Conservation (phyloP, 2,888 invertebrate species). For the Diabrotica balteata region DNA sequence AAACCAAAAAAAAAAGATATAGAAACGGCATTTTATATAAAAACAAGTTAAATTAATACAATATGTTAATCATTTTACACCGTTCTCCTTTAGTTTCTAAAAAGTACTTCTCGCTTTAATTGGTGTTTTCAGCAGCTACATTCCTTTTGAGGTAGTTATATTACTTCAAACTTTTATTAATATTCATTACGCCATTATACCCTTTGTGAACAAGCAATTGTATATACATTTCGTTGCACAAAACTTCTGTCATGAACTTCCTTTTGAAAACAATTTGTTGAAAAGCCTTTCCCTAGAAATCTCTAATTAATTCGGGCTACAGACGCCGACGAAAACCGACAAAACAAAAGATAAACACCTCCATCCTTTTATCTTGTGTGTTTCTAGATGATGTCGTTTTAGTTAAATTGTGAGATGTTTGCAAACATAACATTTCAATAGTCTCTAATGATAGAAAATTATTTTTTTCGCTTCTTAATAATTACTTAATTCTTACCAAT, state of each 20-base stretch:
- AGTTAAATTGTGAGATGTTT: slow-evolving; percentile 10
- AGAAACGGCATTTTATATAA: no score
- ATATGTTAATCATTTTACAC: no score
- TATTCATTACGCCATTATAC: no score
- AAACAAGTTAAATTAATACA: no score
- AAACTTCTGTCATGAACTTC: neutral
- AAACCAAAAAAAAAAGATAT: no score
- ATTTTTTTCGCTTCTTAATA: no score
- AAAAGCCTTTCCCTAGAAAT: slow-evolving; percentile 10
- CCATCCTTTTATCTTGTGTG: slow-evolving; percentile 15
- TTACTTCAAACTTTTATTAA: no score
- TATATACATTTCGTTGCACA: neutral
- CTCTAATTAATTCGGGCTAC: slow-evolving; percentile 17
- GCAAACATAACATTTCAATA: slow-evolving; percentile 1
- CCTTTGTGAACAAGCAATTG: neutral
- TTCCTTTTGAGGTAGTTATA: no score
- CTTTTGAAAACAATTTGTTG: slow-evolving; percentile 11
- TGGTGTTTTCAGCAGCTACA: no score
- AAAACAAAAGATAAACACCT: slow-evolving; percentile 26
- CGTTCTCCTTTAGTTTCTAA: no score
- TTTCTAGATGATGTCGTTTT: slow-evolving; percentile 15
- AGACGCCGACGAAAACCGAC: slow-evolving; percentile 13
- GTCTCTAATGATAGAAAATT: neutral
- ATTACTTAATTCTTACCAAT: no score
- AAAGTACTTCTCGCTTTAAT: no score